phyloP scores from a whole-genome alignment of 2,888 invertebrate species.

The Leptinotarsa peninsularis region DNA sequence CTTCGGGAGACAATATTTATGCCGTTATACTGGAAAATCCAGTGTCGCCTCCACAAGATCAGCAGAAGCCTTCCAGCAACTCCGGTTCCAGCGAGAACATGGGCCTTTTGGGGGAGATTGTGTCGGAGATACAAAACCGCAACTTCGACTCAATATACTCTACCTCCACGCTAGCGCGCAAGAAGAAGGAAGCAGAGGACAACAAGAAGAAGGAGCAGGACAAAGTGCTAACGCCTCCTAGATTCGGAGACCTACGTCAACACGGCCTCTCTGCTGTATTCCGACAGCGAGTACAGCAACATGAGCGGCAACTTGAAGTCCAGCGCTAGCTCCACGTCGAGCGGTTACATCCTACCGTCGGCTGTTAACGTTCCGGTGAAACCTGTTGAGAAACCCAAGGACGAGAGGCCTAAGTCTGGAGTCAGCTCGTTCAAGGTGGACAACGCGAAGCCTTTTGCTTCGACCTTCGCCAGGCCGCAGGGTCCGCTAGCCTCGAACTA shows the following conservation, averaged over 20 bases:
- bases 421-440: constrained; percentile 58
- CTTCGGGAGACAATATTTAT: constrained; percentile 81
- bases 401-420: constrained; percentile 45
- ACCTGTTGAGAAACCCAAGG: constrained; percentile 36
- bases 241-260: constrained; percentile 72
- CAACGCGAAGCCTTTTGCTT: constrained; percentile 50
- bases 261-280: constrained; percentile 64
- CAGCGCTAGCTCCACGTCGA: constrained; percentile 74
- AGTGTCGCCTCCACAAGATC: constrained; percentile 55
- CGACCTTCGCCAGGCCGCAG: constrained; percentile 51
- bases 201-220: constrained; percentile 52
- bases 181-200: constrained; percentile 69
- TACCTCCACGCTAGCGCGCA: constrained; percentile 77
- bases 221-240: constrained; percentile 53
- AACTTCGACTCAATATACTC: constrained; percentile 91
- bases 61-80: constrained; percentile 60
- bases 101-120: constrained; percentile 87
- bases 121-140: constrained; percentile 86
- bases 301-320: constrained; percentile 65
- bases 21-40: constrained; percentile 88
- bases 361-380: constrained; percentile 75
- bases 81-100: constrained; percentile 76
- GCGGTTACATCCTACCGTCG: constrained; percentile 80
- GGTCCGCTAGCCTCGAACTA: constrained; percentile 49
- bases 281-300: constrained; percentile 74